phyloP scores from a whole-genome alignment of 2,888 invertebrate species.

The Yponomeuta sedellus region DNA sequence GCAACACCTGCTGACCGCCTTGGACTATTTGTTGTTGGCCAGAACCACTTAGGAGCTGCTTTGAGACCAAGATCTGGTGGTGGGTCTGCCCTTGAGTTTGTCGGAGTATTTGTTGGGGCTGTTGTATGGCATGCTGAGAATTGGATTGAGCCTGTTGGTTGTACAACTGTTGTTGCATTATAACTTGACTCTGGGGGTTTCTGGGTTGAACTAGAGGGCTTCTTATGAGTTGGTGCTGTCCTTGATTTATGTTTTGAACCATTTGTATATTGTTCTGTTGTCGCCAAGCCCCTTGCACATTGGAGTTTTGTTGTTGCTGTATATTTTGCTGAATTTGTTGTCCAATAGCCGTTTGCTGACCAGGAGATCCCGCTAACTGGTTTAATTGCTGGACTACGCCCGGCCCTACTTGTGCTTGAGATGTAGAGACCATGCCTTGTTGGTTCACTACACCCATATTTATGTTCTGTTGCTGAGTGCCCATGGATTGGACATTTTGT shows the following conservation, averaged over 20 bases:
- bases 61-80: conserved; percentile 69
- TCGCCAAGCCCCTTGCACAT: conserved; percentile 61
- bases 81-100: conserved; percentile 75
- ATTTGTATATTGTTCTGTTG: conserved; percentile 68
- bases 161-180: conserved; percentile 74
- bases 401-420: conserved; percentile 54
- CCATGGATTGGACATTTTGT: conserved; percentile 60
- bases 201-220: conserved; percentile 65
- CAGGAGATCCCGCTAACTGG: conserved; percentile 58
- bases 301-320: conserved; percentile 54
- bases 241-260: conserved; percentile 68
- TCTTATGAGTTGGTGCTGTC: conserved; percentile 70
- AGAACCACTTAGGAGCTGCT: conserved; percentile 76
- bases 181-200: conserved; percentile 70
- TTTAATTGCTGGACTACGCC: conserved; percentile 52
- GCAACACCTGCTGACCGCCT: conserved; percentile 71
- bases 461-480: conserved; percentile 63
- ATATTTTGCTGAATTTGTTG: conserved; percentile 72
- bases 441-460: conserved; percentile 66
- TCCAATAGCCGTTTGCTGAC: conserved; percentile 55
- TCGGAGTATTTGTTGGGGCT: conserved; percentile 78
- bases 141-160: conserved; percentile 57
- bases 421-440: conserved; percentile 55
- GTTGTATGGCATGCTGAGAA: conserved; percentile 73
- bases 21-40: conserved; percentile 71